Conservation (phyloP, 2,113 vertebrate species). For the Bos indicus region DNA sequence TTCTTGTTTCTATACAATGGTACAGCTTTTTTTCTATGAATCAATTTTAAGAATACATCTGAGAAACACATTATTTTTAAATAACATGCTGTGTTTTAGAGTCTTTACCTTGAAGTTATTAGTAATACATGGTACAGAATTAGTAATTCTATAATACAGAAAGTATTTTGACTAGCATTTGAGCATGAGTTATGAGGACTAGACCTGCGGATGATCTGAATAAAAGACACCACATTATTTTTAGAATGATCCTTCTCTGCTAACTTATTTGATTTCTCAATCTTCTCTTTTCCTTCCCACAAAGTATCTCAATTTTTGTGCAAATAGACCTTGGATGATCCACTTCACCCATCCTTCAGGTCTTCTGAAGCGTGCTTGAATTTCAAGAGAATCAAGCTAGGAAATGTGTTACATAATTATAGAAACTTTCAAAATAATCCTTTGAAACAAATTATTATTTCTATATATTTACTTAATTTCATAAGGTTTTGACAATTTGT, state of each 20-base stretch:
- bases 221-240: background rate
- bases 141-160: background rate
- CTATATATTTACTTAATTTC: background rate
- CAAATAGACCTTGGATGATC: rapidly evolving
- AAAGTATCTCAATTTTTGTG: background rate
- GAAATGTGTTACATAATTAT: background rate
- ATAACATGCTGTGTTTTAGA: background rate
- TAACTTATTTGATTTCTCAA: background rate
- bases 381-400: background rate
- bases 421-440: background rate
- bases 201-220: background rate
- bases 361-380: rapidly evolving
- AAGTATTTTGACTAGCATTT: background rate
- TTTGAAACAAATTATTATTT: background rate
- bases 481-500: background rate
- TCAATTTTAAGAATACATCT: background rate
- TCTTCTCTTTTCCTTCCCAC: too few species aligned
- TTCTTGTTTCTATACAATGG: background rate
- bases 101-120: background rate
- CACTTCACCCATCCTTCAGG: background rate
- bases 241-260: background rate
- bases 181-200: background rate
- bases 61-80: background rate
- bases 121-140: background rate
- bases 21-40: background rate